Conservation (phyloP, 1,140 invertebrate species). For the Cyrtorhinus lividipennis region DNA sequence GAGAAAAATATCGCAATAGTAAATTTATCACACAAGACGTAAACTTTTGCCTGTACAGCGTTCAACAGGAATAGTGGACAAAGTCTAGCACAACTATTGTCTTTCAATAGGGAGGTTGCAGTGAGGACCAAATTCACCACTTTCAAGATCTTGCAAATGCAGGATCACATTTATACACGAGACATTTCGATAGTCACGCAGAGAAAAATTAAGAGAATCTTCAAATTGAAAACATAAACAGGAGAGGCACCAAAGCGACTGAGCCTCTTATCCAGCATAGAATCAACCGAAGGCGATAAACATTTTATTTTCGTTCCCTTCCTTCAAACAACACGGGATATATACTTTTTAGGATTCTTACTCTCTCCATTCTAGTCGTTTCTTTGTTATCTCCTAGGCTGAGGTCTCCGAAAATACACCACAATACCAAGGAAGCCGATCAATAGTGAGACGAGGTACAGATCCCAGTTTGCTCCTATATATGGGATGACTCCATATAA, state of each 20-base stretch:
- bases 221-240: neutral
- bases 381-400: slow-evolving; percentile 2
- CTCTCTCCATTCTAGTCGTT: too few species aligned
- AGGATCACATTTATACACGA: neutral
- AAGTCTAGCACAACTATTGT: neutral
- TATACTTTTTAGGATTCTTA: too few species aligned
- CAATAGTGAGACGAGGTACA: slow-evolving; percentile 74
- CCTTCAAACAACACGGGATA: too few species aligned
- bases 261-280: neutral
- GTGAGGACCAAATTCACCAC: neutral
- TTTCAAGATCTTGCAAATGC: neutral
- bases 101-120: neutral
- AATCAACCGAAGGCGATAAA: neutral
- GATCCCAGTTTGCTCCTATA: slow-evolving; percentile 81
- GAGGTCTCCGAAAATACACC: slow-evolving; percentile 39
- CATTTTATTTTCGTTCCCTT: too few species aligned
- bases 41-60: too few species aligned
- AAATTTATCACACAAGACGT: too few species aligned
- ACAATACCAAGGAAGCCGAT: slow-evolving; percentile 67
- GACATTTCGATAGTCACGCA: neutral
- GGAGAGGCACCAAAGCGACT: neutral
- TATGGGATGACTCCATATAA: slow-evolving; percentile 48
- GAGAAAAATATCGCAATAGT: too few species aligned
- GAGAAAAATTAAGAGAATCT: neutral
- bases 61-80: neutral